Conservation (phyloP, 2,797 vertebrate species). For the Gobionotothen gibberifrons region DNA sequence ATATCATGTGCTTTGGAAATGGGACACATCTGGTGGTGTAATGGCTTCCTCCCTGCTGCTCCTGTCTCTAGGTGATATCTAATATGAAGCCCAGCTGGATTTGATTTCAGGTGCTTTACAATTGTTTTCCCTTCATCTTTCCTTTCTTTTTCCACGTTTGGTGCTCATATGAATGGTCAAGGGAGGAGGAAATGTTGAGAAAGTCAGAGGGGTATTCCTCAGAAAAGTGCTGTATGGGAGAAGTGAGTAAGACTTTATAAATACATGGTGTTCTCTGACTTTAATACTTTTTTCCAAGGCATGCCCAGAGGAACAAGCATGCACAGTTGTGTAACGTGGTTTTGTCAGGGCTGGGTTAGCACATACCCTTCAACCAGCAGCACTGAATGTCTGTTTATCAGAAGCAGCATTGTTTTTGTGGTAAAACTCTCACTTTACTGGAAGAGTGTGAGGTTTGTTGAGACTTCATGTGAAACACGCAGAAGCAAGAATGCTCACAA, state of each 20-base stretch:
- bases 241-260: conserved; percentile 1
- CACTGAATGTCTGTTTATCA: not conserved
- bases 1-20: not conserved
- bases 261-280: conserved; percentile 4
- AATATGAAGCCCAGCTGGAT: not conserved
- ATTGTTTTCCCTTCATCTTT: not conserved
- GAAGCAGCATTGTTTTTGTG: not conserved
- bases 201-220: conserved; percentile 2
- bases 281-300: conserved; percentile 17
- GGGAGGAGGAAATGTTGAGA: not conserved
- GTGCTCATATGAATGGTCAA: not conserved
- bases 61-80: not conserved
- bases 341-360: conserved; percentile 21
- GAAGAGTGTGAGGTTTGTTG: not conserved
- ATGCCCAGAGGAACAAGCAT: not conserved
- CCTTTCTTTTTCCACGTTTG: too few relatives aligned
- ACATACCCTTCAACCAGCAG: conserved; percentile 10
- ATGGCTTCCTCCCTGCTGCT: not conserved
- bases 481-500: conserved; percentile 32
- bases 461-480: conserved; percentile 10
- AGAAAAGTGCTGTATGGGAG: not conserved
- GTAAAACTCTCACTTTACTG: conserved; percentile 10
- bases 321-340: not conserved
- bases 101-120: not conserved
- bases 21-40: not conserved